Base-by-base conservation (phyloP, 2,888 invertebrate genomes). In the Sarcophaga caerulescens region DNA sequence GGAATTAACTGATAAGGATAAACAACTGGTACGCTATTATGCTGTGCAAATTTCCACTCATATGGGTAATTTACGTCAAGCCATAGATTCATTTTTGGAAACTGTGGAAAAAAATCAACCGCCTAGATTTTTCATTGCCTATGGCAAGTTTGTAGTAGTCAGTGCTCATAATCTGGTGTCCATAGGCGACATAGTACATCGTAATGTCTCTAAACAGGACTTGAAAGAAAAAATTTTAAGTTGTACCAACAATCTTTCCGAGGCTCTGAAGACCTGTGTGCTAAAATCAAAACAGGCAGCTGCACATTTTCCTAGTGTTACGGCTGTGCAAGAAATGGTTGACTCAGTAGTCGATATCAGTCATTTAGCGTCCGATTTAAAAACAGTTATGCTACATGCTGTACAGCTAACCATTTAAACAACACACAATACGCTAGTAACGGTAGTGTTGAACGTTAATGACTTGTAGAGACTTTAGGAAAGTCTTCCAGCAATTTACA, bases 81-180 rank as follows among this genome's bases (percentile, higher is more conserved):
- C 98, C 19, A 98, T 99, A 81, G 98, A 98, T 90, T 97, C 97
- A 0, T 99, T 99, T 94, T 94, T 99, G 69, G 95, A 96, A 89
- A 97, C 98, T 6, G 97, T 99, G 62, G 98, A 98, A 90, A 97
- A 96, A 93, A 98, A 98, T 90, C 97, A 98, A 92, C 98, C 98
- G 60, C 99, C 99, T 0, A 97, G 97, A 93, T 96, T 96, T 87
- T 98, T 98, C 93, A 96, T 99, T 75, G 97, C 98, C 17, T 97
- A 98, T 92, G 97, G 98, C 76, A 99, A 99, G 93, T 98, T 98
- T 93, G 98, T 99, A 12, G 97, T 99, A 57, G 94, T 99, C 71
- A 97, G 97, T 92, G 98, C 98, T 44, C 98, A 99, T 92, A 96
- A 98, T 92, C 94, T 99, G 90, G 97, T 99, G 23, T 97, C 97